Percentiles rank a stretch among this genome's conserved stretches.
phyloP scores from a whole-genome alignment of 2,888 invertebrate species.

The Drosophila imparisetae region DNA sequence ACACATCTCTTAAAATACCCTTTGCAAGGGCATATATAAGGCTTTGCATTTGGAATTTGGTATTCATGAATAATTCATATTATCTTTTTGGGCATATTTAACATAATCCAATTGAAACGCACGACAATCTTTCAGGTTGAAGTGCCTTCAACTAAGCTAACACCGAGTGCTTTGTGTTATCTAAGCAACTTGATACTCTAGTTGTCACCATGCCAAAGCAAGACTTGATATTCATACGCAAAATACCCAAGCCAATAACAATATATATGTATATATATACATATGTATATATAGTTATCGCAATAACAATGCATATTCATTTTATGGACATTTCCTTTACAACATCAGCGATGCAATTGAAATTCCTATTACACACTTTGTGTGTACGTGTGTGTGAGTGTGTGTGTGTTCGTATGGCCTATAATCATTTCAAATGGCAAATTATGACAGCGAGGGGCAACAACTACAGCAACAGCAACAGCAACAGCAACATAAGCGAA shows the following conservation, averaged over 20 bases:
- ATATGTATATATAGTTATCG: neutral
- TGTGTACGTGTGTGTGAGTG: slow-evolving; percentile 14
- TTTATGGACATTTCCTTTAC: slow-evolving; percentile 48
- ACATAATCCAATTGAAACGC: slow-evolving; percentile 1
- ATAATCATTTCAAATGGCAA: slow-evolving; percentile 74
- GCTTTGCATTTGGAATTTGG: slow-evolving; percentile 5
- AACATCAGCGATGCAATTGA: slow-evolving; percentile 39
- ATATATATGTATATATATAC: too few relatives aligned
- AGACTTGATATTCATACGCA: slow-evolving; percentile 31
- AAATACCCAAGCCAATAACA: slow-evolving; percentile 18
- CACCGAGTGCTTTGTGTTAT: neutral
- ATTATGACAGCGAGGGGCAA: slow-evolving; percentile 63
- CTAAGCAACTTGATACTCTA: slow-evolving; percentile 16
- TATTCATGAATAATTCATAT: slow-evolving; percentile 19
- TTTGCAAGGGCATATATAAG: neutral
- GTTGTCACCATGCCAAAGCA: slow-evolving; percentile 6
- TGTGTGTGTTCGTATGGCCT: slow-evolving; percentile 43
- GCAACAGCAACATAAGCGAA: slow-evolving; percentile 30
- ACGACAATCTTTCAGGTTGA: neutral
- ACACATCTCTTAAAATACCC: neutral
- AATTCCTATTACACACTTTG: slow-evolving; percentile 39
- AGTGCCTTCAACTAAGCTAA: neutral
- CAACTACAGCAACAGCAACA: slow-evolving; percentile 19
- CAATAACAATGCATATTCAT: slow-evolving; percentile 43
- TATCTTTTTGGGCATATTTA: slow-evolving; percentile 7